Percentiles rank a stretch among this genome's conserved stretches.
phyloP scores from a whole-genome alignment of 2,888 invertebrate genomes.

The Megaustenia siamemsis region DNA sequence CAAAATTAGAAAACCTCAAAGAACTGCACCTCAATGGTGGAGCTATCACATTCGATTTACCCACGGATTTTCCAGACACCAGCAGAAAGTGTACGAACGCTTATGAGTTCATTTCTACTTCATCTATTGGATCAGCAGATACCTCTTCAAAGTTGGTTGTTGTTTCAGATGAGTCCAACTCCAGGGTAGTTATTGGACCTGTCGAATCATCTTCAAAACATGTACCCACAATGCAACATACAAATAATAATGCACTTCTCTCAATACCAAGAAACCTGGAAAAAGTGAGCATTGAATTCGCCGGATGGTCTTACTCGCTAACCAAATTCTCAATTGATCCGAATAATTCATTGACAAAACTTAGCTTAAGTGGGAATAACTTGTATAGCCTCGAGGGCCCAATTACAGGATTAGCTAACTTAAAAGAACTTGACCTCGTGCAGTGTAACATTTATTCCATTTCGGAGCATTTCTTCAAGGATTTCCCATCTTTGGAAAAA shows the following conservation, averaged over 20 bases:
- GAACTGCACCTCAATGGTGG: slow-evolving; percentile 9
- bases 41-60: slow-evolving; percentile 1
- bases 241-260: not conserved
- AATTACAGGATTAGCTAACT: slow-evolving; percentile 10
- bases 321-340: slow-evolving; percentile 26
- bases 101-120: no score
- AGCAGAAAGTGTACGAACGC: not conserved
- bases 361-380: slow-evolving; percentile 24
- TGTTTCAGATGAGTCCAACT: no score
- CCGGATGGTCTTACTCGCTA: slow-evolving; percentile 25
- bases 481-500: slow-evolving; percentile 6
- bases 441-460: slow-evolving; percentile 13
- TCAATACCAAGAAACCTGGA: slow-evolving; percentile 27
- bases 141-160: no score
- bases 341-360: slow-evolving; percentile 20
- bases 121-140: no score
- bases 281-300: not conserved
- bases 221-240: no score
- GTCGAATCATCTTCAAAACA: no score
- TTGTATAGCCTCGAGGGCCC: slow-evolving; percentile 24
- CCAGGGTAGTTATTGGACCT: no score
- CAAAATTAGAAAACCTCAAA: slow-evolving; percentile 16
- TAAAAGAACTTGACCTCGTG: not conserved
- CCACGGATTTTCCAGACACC: not conserved
- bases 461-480: slow-evolving; percentile 6